Percentiles rank a stretch among this genome's conserved stretches.
phyloP scores from a whole-genome alignment of 2,888 invertebrate species.

The Stramonita haemastoma region DNA sequence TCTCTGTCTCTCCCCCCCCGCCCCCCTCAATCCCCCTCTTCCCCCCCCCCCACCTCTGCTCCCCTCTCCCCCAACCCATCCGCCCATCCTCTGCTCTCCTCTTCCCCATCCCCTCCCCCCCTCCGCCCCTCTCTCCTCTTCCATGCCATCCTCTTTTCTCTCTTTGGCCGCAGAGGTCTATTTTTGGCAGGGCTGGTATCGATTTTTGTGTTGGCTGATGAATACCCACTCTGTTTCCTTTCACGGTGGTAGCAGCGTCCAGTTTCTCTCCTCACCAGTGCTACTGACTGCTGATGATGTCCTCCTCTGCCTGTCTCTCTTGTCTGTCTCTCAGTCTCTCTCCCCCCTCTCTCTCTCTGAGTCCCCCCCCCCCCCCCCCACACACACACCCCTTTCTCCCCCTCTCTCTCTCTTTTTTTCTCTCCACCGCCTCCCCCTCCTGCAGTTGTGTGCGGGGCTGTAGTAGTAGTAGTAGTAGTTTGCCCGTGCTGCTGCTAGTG shows the following conservation, averaged over 20 bases:
- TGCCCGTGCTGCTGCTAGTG: too few species aligned
- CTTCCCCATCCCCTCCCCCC: background rate
- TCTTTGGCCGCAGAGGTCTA: slow-evolving; percentile 32
- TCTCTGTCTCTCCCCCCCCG: too few species aligned
- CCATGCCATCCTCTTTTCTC: background rate
- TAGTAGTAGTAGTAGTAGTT: too few species aligned
- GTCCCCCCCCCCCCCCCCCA: background rate
- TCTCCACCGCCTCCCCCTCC: too few species aligned
- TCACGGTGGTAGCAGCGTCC: slow-evolving; percentile 32
- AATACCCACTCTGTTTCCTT: slow-evolving; percentile 39
- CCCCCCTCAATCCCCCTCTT: too few species aligned
- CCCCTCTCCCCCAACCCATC: background rate
- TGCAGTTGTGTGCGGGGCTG: too few species aligned
- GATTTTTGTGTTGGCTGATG: slow-evolving; percentile 41
- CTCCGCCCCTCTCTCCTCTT: background rate
- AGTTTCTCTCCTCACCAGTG: background rate
- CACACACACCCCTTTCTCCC: background rate
- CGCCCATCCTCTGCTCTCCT: background rate
- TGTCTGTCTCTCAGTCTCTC: background rate
- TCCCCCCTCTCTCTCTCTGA: background rate
- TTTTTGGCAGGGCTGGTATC: slow-evolving; percentile 31
- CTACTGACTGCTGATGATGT: background rate
- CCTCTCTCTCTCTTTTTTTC: too few species aligned
- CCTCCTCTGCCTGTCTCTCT: background rate
- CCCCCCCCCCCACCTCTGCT: background rate